Percentiles rank a stretch among this genome's conserved stretches.
phyloP scores from a whole-genome alignment of 2,888 invertebrate genomes.

The Leucoptera coffeella region DNA sequence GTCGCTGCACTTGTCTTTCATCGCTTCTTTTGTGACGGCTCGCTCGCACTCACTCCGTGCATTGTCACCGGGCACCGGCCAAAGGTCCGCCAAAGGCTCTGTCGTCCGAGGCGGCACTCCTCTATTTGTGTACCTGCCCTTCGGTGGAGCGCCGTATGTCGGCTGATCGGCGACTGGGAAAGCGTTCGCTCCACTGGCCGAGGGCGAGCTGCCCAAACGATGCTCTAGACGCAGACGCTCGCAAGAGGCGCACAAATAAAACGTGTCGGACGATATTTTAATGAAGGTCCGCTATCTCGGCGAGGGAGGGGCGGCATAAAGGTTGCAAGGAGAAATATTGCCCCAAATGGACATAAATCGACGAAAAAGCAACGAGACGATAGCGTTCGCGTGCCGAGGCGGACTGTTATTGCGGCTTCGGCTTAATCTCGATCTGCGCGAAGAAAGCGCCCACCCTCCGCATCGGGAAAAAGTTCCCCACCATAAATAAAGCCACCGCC shows the following conservation, averaged over 20 bases:
- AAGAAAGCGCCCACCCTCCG: slow-evolving; percentile 9
- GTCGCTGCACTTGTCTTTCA: slow-evolving; percentile 41
- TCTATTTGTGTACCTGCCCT: no score
- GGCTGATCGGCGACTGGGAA: no score
- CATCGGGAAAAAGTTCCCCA: slow-evolving; percentile 3
- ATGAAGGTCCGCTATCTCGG: slow-evolving; percentile 10
- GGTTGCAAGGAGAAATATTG: slow-evolving; percentile 6
- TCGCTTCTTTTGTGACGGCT: slow-evolving; percentile 35
- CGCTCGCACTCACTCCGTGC: slow-evolving; percentile 35
- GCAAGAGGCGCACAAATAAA: slow-evolving; percentile 3
- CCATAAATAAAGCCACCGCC: no score
- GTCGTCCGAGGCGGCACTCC: no score
- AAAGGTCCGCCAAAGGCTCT: no score
- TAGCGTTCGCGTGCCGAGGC: slow-evolving; percentile 8
- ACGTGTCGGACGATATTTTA: slow-evolving; percentile 10
- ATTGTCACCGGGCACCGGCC: no score
- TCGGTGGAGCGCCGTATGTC: no score
- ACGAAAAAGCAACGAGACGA: slow-evolving; percentile 9
- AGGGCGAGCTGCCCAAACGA: no score
- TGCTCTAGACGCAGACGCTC: slow-evolving; percentile 2
- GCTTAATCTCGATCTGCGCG: slow-evolving; percentile 10
- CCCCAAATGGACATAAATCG: slow-evolving; percentile 12
- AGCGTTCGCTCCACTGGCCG: no score
- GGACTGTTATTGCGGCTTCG: slow-evolving; percentile 11
- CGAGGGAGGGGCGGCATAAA: slow-evolving; percentile 7